These are phyloP conservation scores for Trichonephila clavata DNA, from an alignment of 1,140 invertebrate genomes.

Conservation along the genomic window DNA sequence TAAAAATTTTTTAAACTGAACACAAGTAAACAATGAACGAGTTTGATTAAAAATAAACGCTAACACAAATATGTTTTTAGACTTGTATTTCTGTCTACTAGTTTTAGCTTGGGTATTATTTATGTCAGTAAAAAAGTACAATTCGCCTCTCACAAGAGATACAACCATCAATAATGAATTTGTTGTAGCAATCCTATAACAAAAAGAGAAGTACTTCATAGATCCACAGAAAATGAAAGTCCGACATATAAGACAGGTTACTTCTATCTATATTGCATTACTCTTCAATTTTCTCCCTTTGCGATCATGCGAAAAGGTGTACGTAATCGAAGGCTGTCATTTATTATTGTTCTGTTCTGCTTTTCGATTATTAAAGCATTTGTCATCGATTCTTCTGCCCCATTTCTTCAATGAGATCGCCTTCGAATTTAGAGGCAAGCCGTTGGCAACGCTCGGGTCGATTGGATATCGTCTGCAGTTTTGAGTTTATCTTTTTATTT, in stretches of 20 bases:
- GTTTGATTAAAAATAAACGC: too few relatives aligned
- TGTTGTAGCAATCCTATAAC: neutral
- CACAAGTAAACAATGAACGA: too few relatives aligned
- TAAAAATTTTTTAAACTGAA: too few relatives aligned
- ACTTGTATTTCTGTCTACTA: neutral
- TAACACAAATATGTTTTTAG: too few relatives aligned
- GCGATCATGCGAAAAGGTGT: neutral
- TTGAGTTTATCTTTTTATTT: constrained; percentile 13
- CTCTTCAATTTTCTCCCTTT: neutral
- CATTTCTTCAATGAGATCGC: constrained; percentile 29
- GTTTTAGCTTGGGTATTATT: neutral
- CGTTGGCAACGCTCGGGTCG: constrained; percentile 23
- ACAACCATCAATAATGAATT: neutral
- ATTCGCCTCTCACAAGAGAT: neutral
- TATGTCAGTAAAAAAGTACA: neutral
- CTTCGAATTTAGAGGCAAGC: constrained; percentile 32
- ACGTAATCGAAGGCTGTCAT: constrained; percentile 23
- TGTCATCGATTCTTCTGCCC: constrained; percentile 34
- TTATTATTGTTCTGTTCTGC: constrained; percentile 20
- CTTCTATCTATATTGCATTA: constrained; percentile 30
- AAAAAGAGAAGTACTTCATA: neutral
- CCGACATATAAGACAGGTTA: neutral
- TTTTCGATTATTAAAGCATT: constrained; percentile 39
- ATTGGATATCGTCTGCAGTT: constrained; percentile 34
- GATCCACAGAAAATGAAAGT: neutral